A percentile compares a stretch with the other conserved stretches of the same genome.
Conservation (phyloP, 2,797 vertebrate genomes). For the Cacajao melanocephalus region DNA sequence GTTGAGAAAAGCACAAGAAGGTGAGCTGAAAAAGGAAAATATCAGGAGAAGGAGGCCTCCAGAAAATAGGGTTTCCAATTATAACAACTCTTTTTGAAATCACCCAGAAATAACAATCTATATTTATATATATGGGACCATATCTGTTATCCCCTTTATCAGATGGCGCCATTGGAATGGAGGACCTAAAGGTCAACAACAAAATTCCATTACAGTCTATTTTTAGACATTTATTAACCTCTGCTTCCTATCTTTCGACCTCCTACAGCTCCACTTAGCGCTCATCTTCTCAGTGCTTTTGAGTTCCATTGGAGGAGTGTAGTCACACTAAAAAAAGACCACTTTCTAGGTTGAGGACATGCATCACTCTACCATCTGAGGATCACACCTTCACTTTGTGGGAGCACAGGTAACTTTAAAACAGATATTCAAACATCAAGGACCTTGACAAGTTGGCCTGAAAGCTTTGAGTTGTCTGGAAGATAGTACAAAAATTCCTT, state of each 20-base stretch:
- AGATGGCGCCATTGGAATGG: neutral
- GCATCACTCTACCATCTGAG: neutral
- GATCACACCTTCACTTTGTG: neutral
- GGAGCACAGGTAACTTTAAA: neutral
- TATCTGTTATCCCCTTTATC: neutral
- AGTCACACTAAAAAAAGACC: neutral
- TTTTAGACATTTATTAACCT: neutral
- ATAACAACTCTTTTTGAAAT: neutral
- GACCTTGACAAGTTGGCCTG: neutral
- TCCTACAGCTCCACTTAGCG: neutral
- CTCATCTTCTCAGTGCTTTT: neutral
- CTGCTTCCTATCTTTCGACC: neutral
- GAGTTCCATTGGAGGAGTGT: neutral
- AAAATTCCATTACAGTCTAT: neutral
- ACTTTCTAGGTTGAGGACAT: neutral
- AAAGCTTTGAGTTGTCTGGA: neutral
- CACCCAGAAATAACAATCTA: neutral
- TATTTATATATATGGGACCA: neutral
- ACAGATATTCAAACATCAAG: neutral
- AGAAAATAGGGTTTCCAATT: neutral
- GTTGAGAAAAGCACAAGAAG: constrained; percentile 70
- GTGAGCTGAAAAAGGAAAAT: neutral
- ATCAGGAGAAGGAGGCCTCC: neutral
- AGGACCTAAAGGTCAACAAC: neutral
- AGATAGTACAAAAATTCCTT: neutral